These are phyloP conservation scores for Smutsia gigantea DNA, from an alignment of 2,797 vertebrate genomes.

Conservation along the genomic window DNA sequence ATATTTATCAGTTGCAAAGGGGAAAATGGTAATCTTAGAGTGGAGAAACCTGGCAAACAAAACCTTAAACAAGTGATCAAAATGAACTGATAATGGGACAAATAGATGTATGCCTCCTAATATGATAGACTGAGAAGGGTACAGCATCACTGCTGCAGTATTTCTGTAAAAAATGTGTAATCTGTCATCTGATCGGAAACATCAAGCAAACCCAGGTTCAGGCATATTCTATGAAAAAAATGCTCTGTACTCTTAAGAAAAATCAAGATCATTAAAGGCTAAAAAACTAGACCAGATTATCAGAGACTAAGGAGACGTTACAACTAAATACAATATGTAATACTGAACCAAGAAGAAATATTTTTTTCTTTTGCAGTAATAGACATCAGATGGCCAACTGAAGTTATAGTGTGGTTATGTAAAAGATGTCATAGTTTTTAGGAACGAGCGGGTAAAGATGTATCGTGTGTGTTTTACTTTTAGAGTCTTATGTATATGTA, in stretches of 20 bases:
- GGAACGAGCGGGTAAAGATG: background rate
- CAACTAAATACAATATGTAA: background rate
- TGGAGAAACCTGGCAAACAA: background rate
- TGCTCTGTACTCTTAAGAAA: background rate
- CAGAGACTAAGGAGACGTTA: background rate
- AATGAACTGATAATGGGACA: background rate
- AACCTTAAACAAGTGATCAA: conserved; percentile 24
- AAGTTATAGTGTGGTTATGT: background rate
- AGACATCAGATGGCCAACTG: background rate
- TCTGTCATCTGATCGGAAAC: background rate
- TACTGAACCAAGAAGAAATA: background rate
- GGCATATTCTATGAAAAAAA: background rate
- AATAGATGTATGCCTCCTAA: background rate
- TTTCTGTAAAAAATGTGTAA: background rate
- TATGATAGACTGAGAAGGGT: background rate
- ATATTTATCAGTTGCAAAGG: background rate
- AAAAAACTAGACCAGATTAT: background rate
- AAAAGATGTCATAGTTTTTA: background rate
- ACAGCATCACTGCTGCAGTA: background rate
- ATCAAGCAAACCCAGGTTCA: background rate
- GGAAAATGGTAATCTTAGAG: background rate
- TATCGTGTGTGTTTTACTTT: background rate
- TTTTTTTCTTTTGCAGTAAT: background rate
- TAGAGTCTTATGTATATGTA: background rate
- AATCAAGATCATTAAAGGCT: background rate